Percentiles rank a stretch among this genome's conserved stretches.
These are phyloP conservation scores for Wasmannia auropunctata DNA, from an alignment of 1,140 invertebrate species.

Conservation along the genomic window DNA sequence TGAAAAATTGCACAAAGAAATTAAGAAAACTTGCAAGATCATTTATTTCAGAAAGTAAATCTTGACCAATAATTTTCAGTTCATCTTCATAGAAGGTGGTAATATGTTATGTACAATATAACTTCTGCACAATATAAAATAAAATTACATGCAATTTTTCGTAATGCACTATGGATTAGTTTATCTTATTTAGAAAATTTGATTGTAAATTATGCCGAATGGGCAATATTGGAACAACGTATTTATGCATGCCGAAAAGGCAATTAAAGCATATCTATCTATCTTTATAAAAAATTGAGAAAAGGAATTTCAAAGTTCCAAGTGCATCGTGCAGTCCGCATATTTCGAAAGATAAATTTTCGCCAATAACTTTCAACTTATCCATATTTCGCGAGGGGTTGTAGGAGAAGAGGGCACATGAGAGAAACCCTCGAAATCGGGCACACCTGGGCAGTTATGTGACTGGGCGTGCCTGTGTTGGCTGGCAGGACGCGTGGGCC, in stretches of 20 bases:
- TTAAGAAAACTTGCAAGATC: too few relatives aligned
- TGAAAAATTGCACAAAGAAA: not conserved
- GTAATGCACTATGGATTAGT: not conserved
- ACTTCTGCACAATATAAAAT: not conserved
- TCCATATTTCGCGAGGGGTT: not conserved
- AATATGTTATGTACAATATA: too few relatives aligned
- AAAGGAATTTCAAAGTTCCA: not conserved
- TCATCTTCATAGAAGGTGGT: not conserved
- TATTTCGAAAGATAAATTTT: not conserved
- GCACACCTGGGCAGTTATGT: slow-evolving; percentile 76
- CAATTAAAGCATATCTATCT: not conserved
- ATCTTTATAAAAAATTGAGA: not conserved
- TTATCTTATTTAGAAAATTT: not conserved
- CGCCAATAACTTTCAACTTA: slow-evolving; percentile 11
- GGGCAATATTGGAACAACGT: too few relatives aligned
- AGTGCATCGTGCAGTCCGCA: not conserved
- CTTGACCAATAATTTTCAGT: too few relatives aligned
- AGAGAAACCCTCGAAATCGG: slow-evolving; percentile 68
- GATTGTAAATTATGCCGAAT: too few relatives aligned
- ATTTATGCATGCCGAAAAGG: not conserved
- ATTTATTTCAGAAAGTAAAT: too few relatives aligned
- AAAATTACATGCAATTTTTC: not conserved
- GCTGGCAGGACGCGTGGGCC: slow-evolving; percentile 73
- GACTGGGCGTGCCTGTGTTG: slow-evolving; percentile 76
- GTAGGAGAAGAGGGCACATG: not conserved